phyloP scores from a whole-genome alignment of 2,888 invertebrate species.

The Chesias legatella region DNA sequence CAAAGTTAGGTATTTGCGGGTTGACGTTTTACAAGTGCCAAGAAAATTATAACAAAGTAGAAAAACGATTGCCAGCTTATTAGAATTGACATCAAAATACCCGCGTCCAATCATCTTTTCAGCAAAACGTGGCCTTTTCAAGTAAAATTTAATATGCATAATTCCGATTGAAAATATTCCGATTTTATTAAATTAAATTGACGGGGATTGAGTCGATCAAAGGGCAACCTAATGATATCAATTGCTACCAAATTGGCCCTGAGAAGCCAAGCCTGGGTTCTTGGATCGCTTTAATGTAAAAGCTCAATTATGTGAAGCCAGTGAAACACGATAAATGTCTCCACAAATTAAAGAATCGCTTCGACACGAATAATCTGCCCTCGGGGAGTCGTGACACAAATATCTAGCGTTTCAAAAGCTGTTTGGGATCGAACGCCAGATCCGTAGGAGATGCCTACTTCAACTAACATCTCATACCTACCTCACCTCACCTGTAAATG shows the following conservation, averaged over 20 bases:
- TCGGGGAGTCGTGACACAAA: conserved; percentile 39
- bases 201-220: conserved; percentile 58
- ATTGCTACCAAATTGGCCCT: conserved; percentile 66
- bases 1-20: neutral
- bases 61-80: conserved; percentile 23
- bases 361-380: conserved; percentile 53
- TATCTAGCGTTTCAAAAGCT: conserved; percentile 26
- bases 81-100: conserved; percentile 23
- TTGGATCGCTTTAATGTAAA: conserved; percentile 38
- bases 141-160: conserved; percentile 27
- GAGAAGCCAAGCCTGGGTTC: conserved; percentile 48
- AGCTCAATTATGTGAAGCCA: conserved; percentile 72
- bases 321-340: conserved; percentile 64
- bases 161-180: conserved; percentile 36
- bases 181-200: conserved; percentile 62
- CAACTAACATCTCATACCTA: too few species aligned
- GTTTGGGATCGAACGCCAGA: conserved; percentile 11
- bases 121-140: conserved; percentile 22
- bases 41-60: conserved; percentile 11
- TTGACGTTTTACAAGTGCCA: conserved; percentile 19
- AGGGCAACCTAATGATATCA: conserved; percentile 60
- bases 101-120: conserved; percentile 13
- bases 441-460: too few species aligned
- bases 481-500: too few species aligned
- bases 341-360: conserved; percentile 73